Percentiles rank a stretch among this genome's conserved stretches.
Conservation (phyloP, 2,888 invertebrate species). For the Troides oblongomaculatus region DNA sequence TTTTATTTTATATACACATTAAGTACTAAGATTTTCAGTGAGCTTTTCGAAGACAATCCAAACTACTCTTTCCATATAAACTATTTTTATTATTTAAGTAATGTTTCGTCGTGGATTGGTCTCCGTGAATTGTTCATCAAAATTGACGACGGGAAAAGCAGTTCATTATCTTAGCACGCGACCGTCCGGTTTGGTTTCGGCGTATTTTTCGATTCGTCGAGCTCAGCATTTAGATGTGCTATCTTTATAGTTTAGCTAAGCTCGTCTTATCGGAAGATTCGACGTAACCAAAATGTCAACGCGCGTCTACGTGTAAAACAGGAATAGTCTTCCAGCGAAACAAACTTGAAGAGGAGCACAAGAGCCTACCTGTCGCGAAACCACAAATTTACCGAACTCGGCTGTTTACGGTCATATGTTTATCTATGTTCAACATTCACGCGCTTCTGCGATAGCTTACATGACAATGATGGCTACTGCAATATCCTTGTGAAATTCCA, state of each 20-base stretch:
- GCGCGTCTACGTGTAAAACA: background rate
- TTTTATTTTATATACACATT: background rate
- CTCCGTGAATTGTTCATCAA: no score
- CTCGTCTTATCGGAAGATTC: background rate
- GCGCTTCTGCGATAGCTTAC: background rate
- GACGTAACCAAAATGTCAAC: background rate
- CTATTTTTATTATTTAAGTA: background rate
- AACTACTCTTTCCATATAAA: background rate
- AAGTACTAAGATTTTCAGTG: background rate
- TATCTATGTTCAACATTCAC: slow-evolving; percentile 10
- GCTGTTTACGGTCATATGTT: background rate
- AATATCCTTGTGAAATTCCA: no score
- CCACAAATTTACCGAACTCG: slow-evolving; percentile 1
- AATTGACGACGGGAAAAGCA: background rate
- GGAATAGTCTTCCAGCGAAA: background rate
- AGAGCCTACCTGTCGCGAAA: slow-evolving; percentile 1
- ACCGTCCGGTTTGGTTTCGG: background rate
- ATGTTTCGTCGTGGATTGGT: background rate
- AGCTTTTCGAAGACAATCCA: background rate
- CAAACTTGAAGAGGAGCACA: background rate
- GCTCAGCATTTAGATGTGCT: background rate
- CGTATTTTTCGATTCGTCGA: background rate
- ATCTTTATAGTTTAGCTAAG: background rate
- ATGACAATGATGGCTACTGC: background rate
- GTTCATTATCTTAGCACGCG: background rate